Percentiles rank a stretch among this genome's conserved stretches.
phyloP scores from a whole-genome alignment of 2,888 invertebrate species.

The Drosophila prolongata region DNA sequence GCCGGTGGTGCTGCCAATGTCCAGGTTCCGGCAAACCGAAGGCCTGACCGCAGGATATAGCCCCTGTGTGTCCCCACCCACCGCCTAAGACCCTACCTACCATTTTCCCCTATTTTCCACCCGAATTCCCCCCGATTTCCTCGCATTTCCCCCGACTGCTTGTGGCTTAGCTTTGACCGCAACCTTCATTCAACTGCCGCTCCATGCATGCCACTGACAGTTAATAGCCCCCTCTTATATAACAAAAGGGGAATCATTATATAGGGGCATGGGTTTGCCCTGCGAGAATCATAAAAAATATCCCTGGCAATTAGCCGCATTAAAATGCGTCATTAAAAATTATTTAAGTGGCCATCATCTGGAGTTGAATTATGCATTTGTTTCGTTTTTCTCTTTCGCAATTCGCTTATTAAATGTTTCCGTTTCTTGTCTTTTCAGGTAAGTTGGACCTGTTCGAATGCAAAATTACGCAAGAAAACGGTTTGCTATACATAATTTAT shows the following conservation, averaged over 20 bases:
- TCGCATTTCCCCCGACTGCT: neutral
- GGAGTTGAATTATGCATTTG: conserved; percentile 33
- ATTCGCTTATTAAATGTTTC: conserved; percentile 5
- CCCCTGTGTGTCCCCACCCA: conserved; percentile 1
- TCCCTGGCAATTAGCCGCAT: conserved; percentile 48
- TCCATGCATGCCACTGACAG: conserved; percentile 62
- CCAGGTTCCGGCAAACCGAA: conserved; percentile 1
- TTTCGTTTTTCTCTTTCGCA: conserved; percentile 15
- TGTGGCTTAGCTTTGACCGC: conserved; percentile 59
- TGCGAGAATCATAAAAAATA: conserved; percentile 28
- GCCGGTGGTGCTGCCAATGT: conserved; percentile 14
- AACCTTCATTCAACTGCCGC: conserved; percentile 45
- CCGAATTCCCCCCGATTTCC: neutral
- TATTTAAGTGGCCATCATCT: conserved; percentile 55
- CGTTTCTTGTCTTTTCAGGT: conserved; percentile 28
- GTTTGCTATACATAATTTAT: neutral
- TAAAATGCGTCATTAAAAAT: conserved; percentile 49
- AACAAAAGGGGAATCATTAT: conserved; percentile 14
- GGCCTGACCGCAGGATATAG: conserved; percentile 23
- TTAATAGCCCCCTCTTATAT: conserved; percentile 48
- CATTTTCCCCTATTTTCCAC: neutral
- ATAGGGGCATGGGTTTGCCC: conserved; percentile 5
- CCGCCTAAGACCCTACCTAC: neutral
- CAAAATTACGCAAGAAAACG: neutral
- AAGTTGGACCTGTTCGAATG: neutral